A percentile compares a stretch with the other conserved stretches of the same genome.
Evolutionary conservation across 1,140 invertebrate species (phyloP).

Genomic region (Saxidomus purpurata): DNA sequence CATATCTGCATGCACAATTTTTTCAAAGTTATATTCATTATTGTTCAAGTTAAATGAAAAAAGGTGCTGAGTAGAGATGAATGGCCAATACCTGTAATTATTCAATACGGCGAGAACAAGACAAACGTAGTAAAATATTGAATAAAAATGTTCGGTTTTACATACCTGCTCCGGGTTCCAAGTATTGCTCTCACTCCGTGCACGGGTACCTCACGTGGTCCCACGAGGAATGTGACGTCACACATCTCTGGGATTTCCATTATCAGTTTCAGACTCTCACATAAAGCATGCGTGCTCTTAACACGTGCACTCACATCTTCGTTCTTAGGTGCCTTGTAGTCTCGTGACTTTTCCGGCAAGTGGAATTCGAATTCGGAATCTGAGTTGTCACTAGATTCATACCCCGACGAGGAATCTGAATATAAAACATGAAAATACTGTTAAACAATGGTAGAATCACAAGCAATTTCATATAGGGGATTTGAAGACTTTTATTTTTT

Average conservation of each 20-base stretch:
- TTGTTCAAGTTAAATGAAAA: no score
- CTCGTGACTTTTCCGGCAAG: background rate
- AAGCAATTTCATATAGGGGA: no score
- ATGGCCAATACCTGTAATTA: no score
- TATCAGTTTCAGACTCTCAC: slow-evolving; percentile 66
- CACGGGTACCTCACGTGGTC: slow-evolving; percentile 53
- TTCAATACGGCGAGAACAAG: no score
- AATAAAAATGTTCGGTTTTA: no score
- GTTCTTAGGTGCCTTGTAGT: background rate
- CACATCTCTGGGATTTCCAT: slow-evolving; percentile 69
- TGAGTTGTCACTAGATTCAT: slow-evolving; percentile 56
- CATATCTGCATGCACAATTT: no score
- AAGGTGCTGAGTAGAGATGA: no score
- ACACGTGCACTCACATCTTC: slow-evolving; percentile 38
- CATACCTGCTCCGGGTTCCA: slow-evolving; percentile 64
- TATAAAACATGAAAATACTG: background rate
- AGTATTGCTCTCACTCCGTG: slow-evolving; percentile 69
- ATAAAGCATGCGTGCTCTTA: slow-evolving; percentile 60
- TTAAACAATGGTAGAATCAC: no score
- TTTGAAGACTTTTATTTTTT: no score
- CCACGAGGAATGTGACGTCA: slow-evolving; percentile 72
- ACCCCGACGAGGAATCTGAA: slow-evolving; percentile 53
- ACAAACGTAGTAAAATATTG: no score
- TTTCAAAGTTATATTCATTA: no score
- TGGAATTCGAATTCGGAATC: slow-evolving; percentile 46